Evolutionary conservation across 2,113 vertebrate species (phyloP).

Genomic region (Corythornis cristatus): DNA sequence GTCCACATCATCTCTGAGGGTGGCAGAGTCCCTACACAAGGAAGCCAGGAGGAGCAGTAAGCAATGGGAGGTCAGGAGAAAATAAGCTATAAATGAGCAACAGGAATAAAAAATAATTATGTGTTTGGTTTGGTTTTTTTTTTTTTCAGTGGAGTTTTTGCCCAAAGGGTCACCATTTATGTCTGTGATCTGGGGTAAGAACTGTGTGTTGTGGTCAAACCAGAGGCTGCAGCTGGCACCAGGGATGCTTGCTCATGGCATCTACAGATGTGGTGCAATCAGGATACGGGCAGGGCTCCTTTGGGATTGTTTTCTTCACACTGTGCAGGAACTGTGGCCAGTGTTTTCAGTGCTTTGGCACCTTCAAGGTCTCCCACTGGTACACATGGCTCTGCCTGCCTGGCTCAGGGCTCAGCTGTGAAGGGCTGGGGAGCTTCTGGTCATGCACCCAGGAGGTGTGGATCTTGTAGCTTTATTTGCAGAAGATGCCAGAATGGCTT

Average conservation of each 20-base stretch:
- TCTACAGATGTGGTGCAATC: accelerated
- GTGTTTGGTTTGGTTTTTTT: too few relatives aligned
- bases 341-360: background rate
- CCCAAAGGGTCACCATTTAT: background rate
- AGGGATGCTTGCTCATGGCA: background rate
- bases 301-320: background rate
- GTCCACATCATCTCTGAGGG: background rate
- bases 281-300: background rate
- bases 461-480: background rate
- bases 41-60: background rate
- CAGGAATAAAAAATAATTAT: background rate
- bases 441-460: background rate
- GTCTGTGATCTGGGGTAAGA: background rate
- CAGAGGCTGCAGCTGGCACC: background rate
- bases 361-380: background rate
- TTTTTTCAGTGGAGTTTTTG: background rate
- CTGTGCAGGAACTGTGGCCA: background rate
- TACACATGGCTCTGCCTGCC: accelerated
- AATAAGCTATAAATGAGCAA: background rate
- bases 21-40: background rate
- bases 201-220: background rate
- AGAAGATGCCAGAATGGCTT: background rate
- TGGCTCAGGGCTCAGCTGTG: accelerated
- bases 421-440: accelerated
- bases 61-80: background rate